Evolutionary conservation across 1,140 invertebrate genomes (phyloP), one percentile per base, ranked within the genome.

Genomic region (Harpegnathos saltator): DNA sequence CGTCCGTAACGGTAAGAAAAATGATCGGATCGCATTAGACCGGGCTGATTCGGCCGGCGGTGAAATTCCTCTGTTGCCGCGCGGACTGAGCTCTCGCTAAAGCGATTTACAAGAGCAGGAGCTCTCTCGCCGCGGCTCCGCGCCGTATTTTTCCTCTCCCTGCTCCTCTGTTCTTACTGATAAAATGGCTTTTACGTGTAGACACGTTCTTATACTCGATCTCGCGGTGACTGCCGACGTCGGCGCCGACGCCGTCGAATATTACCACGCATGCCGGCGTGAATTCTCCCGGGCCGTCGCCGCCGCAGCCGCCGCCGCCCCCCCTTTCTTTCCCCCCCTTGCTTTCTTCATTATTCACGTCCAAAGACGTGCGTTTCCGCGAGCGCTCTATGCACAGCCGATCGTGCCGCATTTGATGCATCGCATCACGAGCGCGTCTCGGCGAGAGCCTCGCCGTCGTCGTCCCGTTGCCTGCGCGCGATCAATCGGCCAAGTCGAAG

Each of bases 361-460:
- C n/a, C n/a, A 85, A 84, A 77, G 29, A 84, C 24, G 68, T 62
- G 66, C 74, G 59, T 82, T 77, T 38, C 61, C 29, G 58, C 26
- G 58, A n/a, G n/a, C n/a, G n/a, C n/a, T n/a, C 77, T 33, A 19
- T 44, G 50, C n/a, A 29, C n/a, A 29, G 52, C 54, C 54, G 65
- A 65, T 61, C 74, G 61, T 19, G 84, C 82, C 82, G 86, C 84
- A 84, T 74, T 84, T 86, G 81, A 85, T 82, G 81, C 61, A 9
- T n/a, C n/a, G n/a, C n/a, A n/a, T n/a, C n/a, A 59, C 63, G 24
- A 38, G 38, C 11, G 50, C 58, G 29, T 9, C 74, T 71, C 69
- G 75, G 69, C 69, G 44, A n/a, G 44, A 69, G 50, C 52, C 15
- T 69, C 63, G 29, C 38, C 38, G 38, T 44, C 38, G 38, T 44